Evolutionary conservation across 23 tunicate genomes (phyloP).

Genomic region (Aplidium turbinatum): DNA sequence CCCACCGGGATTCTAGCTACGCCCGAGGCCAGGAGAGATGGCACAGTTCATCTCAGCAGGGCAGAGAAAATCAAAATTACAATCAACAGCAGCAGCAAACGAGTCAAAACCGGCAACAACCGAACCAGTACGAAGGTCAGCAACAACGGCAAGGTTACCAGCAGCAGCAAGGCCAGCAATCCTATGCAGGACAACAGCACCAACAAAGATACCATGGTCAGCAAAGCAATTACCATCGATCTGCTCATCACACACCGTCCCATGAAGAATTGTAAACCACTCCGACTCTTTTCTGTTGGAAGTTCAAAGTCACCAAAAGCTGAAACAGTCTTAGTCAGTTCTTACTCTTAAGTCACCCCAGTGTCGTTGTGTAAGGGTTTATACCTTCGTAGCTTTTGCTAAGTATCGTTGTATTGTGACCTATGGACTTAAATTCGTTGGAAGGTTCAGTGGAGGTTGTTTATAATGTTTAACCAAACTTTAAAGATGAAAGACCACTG

Average conservation of each 20-base stretch:
- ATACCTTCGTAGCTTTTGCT: no score
- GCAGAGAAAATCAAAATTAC: not conserved
- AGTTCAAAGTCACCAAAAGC: not conserved
- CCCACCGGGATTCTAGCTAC: not conserved
- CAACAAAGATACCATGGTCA: conserved; percentile 1
- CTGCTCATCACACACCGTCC: not conserved
- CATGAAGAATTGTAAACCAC: conserved; percentile 36
- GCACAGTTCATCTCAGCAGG: conserved; percentile 6
- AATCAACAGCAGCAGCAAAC: conserved; percentile 9
- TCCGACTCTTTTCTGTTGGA: not conserved
- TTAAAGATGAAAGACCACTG: no score
- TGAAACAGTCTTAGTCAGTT: not conserved
- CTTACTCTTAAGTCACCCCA: no score
- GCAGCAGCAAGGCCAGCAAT: not conserved
- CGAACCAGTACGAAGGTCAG: not conserved
- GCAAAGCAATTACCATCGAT: not conserved
- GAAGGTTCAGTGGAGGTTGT: no score
- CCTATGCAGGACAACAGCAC: not conserved
- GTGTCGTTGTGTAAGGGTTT: no score
- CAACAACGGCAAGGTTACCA: not conserved
- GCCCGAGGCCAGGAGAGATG: conserved; percentile 8
- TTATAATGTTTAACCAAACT: no score
- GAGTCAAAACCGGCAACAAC: not conserved
- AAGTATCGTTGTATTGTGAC: no score
- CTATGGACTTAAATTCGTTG: no score